These are phyloP conservation scores for Eutolmus rufibarbis DNA, from an alignment of 2,888 invertebrate species.

Conservation along the genomic window DNA sequence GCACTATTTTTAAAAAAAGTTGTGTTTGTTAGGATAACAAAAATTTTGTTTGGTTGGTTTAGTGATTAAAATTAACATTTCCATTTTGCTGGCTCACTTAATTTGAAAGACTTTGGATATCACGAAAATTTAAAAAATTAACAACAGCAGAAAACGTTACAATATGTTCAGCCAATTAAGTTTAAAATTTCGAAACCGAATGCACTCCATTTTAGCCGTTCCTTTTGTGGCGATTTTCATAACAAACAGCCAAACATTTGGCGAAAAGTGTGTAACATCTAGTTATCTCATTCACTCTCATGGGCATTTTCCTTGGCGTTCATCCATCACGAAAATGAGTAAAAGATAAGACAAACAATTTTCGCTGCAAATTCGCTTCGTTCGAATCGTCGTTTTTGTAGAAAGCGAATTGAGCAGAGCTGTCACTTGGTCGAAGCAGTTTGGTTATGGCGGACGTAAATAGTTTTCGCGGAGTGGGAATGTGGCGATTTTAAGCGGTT, in stretches of 20 bases:
- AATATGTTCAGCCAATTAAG: background rate
- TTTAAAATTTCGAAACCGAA: background rate
- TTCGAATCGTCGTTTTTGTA: background rate
- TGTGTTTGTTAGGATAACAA: too few relatives aligned
- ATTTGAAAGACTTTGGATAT: too few relatives aligned
- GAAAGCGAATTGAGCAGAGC: background rate
- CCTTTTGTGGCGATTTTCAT: background rate
- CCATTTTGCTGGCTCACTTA: too few relatives aligned
- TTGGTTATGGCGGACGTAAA: conserved; percentile 34
- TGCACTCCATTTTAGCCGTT: background rate
- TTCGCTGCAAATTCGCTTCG: conserved; percentile 1
- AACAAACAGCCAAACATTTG: background rate
- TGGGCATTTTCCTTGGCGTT: too few relatives aligned
- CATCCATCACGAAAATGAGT: background rate
- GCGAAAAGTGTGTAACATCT: background rate
- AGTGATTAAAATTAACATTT: too few relatives aligned
- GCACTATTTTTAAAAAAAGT: too few relatives aligned
- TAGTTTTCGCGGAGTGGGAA: conserved; percentile 2
- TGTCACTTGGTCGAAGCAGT: conserved; percentile 22
- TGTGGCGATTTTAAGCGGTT: conserved; percentile 6
- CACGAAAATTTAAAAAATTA: too few relatives aligned
- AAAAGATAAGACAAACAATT: background rate
- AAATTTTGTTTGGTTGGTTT: too few relatives aligned
- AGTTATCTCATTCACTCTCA: background rate
- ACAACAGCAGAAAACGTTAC: background rate